These are phyloP conservation scores for Pseudocheirus occidentalis DNA, from an alignment of 2,797 vertebrate genomes.

Conservation along the genomic window DNA sequence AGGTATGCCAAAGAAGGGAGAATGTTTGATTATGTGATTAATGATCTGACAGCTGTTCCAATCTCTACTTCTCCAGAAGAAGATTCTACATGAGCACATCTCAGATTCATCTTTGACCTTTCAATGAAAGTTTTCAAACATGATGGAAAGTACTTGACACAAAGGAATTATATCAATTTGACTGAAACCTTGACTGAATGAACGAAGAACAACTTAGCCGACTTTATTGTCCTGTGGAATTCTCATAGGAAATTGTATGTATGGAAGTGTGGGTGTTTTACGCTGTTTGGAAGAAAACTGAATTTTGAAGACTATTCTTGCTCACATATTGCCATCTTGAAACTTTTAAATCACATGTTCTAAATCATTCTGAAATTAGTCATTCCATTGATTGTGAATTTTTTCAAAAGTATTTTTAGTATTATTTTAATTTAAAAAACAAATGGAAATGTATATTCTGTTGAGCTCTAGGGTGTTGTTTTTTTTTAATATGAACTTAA, in stretches of 20 bases:
- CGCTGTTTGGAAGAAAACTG: constrained; percentile 95
- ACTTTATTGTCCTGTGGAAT: too few relatives aligned
- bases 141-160: too few relatives aligned
- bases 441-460: constrained; percentile 89
- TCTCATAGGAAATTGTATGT: too few relatives aligned
- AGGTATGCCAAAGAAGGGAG: constrained; percentile 96
- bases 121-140: too few relatives aligned
- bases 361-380: constrained; percentile 84
- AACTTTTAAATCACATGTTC: constrained; percentile 84
- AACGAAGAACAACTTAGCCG: too few relatives aligned
- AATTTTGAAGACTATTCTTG: constrained; percentile 80
- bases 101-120: too few relatives aligned
- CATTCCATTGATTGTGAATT: constrained; percentile 85
- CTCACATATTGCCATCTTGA: constrained; percentile 83
- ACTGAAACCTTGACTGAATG: too few relatives aligned
- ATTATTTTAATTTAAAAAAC: constrained; percentile 88
- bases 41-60: constrained; percentile 97
- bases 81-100: too few relatives aligned
- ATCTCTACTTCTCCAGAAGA: constrained; percentile 98
- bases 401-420: constrained; percentile 85
- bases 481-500: constrained; percentile 84
- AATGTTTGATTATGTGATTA: constrained; percentile 98
- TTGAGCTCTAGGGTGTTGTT: constrained; percentile 84
- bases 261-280: constrained; percentile 99
- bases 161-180: too few relatives aligned